Evolutionary conservation across 2,797 vertebrate species (phyloP), one percentile per base, ranked within the genome.

Genomic region (Peromyscus attwateri): DNA sequence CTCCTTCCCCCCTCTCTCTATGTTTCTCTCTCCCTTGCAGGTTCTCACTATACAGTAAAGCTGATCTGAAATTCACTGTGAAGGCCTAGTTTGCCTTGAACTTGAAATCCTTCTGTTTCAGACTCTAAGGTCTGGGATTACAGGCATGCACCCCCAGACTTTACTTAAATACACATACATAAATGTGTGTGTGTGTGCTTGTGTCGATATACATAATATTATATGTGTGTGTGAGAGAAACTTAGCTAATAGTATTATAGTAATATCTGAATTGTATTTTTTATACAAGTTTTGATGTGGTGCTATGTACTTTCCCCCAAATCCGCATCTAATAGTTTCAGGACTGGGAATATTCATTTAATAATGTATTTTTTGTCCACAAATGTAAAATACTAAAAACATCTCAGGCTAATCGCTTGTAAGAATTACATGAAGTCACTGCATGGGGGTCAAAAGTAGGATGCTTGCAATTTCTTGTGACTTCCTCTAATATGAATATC

Each of bases 171-270:
- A 70, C 31, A 70, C 19, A 87, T 17, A 85, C n/a, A 83, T 31
- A 83, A 37, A 34, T 79, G 52, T 87, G 23, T 60, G 55, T 52
- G 3, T n/a, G 55, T 34, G 4, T 55, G 7, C 12, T 37, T 83
- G 14, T 29, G 25, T 40, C 27, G 40, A 34, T 76, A 17, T 91
- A 66, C 17, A 70, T 68, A 52, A 87, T 87, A 91, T 84, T 89
- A 77, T 43, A 57, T 57, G 12, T 82, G 5, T 80, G 10, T 52
- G 4, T 85, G 70, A 43, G 66, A 13, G 5, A 80, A 94, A 70
- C 43, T 91, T 57, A 92, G 37, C 25, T 68, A 89, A 83, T 92
- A 80, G 60, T 71, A 91, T 79, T 79, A 75, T 92, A 80, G 66
- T 71, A 91, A 64, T 77, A 88, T 76, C 62, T 73, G n/a, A 29